These are phyloP conservation scores for Paratilapia polleni DNA, from an alignment of 2,113 vertebrate species.

Conservation along the genomic window DNA sequence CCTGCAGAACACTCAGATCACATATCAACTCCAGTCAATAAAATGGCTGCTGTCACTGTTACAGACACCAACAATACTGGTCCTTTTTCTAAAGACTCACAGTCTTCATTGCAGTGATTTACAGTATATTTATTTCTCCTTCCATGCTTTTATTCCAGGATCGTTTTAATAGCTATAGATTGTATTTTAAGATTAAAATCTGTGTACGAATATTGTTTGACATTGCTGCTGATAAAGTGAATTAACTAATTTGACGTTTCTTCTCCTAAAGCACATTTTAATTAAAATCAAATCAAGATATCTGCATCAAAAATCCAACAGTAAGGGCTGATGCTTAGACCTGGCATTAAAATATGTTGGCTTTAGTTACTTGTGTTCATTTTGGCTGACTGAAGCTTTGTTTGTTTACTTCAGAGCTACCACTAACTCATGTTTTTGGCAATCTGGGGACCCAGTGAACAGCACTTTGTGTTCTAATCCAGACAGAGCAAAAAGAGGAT, in stretches of 20 bases:
- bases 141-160: slow-evolving; percentile 1
- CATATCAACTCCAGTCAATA: slow-evolving; percentile 77
- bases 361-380: neutral
- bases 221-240: neutral
- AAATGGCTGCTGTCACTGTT: slow-evolving; percentile 72
- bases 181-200: neutral
- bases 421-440: neutral
- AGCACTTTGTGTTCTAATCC: neutral
- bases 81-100: slow-evolving; percentile 42
- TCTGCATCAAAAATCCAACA: neutral
- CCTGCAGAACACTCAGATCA: slow-evolving; percentile 71
- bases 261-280: neutral
- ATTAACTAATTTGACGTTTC: too few relatives aligned
- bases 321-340: neutral
- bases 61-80: slow-evolving; percentile 61
- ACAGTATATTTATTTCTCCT: slow-evolving; percentile 27
- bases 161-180: neutral
- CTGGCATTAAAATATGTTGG: neutral
- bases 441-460: neutral
- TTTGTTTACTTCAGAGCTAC: slow-evolving; percentile 19
- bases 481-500: slow-evolving; percentile 4
- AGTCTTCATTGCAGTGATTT: slow-evolving; percentile 40
- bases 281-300: neutral
- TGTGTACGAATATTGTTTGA: neutral
- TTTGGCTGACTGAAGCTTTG: neutral